A percentile compares a stretch with the other conserved stretches of the same genome.
Evolutionary conservation across 2,113 vertebrate genomes (phyloP).

Genomic region (Chitala chitala): DNA sequence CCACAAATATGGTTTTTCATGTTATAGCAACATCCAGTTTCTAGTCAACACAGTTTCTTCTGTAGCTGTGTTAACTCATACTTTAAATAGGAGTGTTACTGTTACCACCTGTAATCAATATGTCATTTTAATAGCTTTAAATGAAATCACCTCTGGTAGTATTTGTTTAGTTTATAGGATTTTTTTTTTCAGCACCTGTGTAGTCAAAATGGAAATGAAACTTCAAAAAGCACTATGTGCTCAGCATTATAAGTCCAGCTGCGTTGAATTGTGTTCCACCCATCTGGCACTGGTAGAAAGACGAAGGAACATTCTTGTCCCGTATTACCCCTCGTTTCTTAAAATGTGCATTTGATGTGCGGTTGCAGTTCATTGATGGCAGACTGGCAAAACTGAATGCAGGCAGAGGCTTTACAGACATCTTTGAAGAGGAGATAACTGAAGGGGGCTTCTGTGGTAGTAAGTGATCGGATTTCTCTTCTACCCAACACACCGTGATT

Average conservation of each 20-base stretch:
- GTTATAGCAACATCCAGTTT: not conserved
- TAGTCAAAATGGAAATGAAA: slow-evolving; percentile 68
- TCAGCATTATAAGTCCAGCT: slow-evolving; percentile 62
- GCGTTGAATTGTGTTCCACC: slow-evolving; percentile 63
- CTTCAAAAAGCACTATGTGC: slow-evolving; percentile 53
- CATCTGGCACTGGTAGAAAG: slow-evolving; percentile 56
- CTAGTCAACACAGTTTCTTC: not conserved
- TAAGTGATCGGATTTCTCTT: slow-evolving; percentile 53
- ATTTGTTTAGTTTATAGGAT: slow-evolving; percentile 56
- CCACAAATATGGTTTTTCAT: not conserved
- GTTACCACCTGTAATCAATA: not conserved
- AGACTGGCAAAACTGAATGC: slow-evolving; percentile 91
- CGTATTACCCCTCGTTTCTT: slow-evolving; percentile 34
- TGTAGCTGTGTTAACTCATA: not conserved
- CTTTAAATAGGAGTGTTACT: slow-evolving; percentile 1
- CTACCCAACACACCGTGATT: not conserved
- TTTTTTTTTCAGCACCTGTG: slow-evolving; percentile 50
- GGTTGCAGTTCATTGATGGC: slow-evolving; percentile 90
- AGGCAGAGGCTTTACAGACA: slow-evolving; percentile 87
- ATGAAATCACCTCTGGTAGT: slow-evolving; percentile 27
- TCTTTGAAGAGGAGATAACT: slow-evolving; percentile 96
- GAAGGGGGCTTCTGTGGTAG: slow-evolving; percentile 89
- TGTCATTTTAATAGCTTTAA: not conserved
- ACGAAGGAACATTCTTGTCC: no score
- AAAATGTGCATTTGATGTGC: slow-evolving; percentile 66